A percentile compares a stretch with the other conserved stretches of the same genome.
These are phyloP conservation scores for Ceratosolen solmsi DNA, from an alignment of 1,140 invertebrate species.

Conservation along the genomic window DNA sequence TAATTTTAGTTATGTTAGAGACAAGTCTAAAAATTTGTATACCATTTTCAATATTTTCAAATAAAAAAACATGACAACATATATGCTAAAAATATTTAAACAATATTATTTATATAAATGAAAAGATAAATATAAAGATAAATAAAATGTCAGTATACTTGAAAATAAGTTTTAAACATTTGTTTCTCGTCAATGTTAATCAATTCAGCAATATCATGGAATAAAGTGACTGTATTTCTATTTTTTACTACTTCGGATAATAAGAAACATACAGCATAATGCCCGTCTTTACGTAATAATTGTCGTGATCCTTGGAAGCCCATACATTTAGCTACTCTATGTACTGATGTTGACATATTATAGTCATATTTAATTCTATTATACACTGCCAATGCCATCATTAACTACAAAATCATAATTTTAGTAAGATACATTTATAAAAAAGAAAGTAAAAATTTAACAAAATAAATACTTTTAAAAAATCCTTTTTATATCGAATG, in stretches of 20 bases:
- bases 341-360: constrained; percentile 71
- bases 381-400: constrained; percentile 76
- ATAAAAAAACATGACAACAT: constrained; percentile 57
- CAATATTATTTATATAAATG: constrained; percentile 14
- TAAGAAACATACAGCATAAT: constrained; percentile 77
- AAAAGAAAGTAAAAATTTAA: constrained; percentile 7
- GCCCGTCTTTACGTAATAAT: constrained; percentile 76
- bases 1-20: constrained; percentile 55
- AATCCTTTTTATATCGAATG: constrained; percentile 79
- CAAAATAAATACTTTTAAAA: constrained; percentile 70
- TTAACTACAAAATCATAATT: constrained; percentile 60
- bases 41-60: constrained; percentile 51
- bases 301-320: constrained; percentile 76
- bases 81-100: constrained; percentile 55
- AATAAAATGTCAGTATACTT: constrained; percentile 50
- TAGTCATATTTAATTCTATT: constrained; percentile 74
- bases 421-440: not conserved
- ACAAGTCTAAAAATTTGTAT: constrained; percentile 59
- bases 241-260: constrained; percentile 74
- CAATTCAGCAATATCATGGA: constrained; percentile 76
- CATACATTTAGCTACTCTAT: constrained; percentile 74
- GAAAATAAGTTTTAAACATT: constrained; percentile 60
- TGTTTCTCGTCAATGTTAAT: constrained; percentile 73
- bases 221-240: constrained; percentile 73
- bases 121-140: not conserved